A percentile compares a stretch with the other conserved stretches of the same genome.
phyloP scores from a whole-genome alignment of 2,113 vertebrate genomes.

The Axis porcinus region DNA sequence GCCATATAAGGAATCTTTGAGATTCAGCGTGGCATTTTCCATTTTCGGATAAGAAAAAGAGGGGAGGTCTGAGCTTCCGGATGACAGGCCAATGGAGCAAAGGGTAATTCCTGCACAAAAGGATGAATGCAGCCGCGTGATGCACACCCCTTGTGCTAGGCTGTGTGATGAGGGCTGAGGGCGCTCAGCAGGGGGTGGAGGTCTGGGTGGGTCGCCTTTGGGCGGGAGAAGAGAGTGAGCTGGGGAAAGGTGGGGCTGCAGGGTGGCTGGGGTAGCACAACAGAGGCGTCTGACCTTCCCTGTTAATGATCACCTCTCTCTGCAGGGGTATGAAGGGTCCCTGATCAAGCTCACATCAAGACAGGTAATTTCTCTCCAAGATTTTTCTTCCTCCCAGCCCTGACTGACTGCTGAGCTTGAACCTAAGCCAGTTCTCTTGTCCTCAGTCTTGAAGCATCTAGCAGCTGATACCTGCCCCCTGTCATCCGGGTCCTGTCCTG shows the following conservation, averaged over 20 bases:
- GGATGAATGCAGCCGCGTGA: rapidly evolving
- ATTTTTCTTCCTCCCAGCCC: neutral
- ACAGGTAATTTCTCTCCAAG: conserved; percentile 86
- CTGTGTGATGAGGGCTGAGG: neutral
- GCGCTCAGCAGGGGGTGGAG: rapidly evolving
- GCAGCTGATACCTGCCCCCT: neutral
- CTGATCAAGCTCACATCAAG: conserved; percentile 99
- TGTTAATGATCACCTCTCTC: conserved; percentile 67
- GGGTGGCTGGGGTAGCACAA: neutral
- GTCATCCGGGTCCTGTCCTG: neutral
- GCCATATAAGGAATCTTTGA: neutral
- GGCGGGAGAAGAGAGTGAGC: rapidly evolving
- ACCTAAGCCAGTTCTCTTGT: neutral
- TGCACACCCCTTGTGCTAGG: neutral
- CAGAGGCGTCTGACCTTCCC: neutral
- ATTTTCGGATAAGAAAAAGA: conserved; percentile 16
- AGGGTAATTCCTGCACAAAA: neutral
- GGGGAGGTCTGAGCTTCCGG: neutral
- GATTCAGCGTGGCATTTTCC: neutral
- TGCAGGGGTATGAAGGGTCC: conserved; percentile 98
- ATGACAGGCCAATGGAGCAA: neutral
- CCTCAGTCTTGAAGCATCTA: neutral
- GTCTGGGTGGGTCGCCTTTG: neutral
- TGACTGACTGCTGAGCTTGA: neutral
- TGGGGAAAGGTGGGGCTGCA: neutral